Evolutionary conservation across 2,113 vertebrate genomes (phyloP).

Genomic region (Isichthys henryi): DNA sequence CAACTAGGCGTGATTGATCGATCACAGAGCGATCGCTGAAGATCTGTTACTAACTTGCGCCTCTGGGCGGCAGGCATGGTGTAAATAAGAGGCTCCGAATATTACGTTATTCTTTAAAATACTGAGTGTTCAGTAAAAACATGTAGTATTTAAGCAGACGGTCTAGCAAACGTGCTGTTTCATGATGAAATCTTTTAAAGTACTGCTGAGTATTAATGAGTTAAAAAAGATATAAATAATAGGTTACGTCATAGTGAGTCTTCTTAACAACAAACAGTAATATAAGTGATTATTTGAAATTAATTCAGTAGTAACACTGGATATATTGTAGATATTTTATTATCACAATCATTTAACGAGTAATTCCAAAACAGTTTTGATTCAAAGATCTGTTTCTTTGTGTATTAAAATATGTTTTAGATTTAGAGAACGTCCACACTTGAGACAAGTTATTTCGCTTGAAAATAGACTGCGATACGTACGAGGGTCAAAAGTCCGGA

Average conservation of each 20-base stretch:
- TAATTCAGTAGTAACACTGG: neutral
- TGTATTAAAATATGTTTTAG: neutral
- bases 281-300: neutral
- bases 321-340: neutral
- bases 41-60: neutral
- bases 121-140: neutral
- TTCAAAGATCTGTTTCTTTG: neutral
- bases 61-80: neutral
- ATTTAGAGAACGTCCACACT: too few species aligned
- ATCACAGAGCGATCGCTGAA: slow-evolving; percentile 18
- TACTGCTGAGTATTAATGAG: neutral
- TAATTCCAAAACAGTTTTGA: neutral
- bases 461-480: neutral
- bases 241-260: neutral
- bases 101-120: neutral
- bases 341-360: neutral
- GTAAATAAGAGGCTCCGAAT: neutral
- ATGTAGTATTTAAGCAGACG: neutral
- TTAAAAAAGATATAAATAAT: neutral
- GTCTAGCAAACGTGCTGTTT: neutral
- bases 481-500: neutral
- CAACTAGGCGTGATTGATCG: slow-evolving; percentile 22
- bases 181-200: neutral
- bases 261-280: neutral
- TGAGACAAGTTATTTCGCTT: neutral